phyloP scores from a whole-genome alignment of 2,888 invertebrate species.

The Brenthis daphne region DNA sequence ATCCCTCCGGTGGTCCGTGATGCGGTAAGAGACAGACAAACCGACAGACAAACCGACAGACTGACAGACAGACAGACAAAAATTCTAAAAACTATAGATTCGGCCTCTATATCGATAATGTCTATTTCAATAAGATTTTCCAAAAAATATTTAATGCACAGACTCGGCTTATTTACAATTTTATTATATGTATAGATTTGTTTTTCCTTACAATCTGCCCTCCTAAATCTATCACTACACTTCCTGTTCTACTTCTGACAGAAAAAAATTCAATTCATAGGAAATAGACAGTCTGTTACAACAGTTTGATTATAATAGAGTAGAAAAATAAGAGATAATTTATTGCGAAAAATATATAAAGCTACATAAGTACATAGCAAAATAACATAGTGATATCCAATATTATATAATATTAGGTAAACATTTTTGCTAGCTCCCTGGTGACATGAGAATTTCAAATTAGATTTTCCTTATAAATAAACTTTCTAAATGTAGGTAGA shows the following conservation, averaged over 20 bases:
- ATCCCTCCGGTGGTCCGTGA: too few species aligned
- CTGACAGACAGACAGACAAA: too few species aligned
- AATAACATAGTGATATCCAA: background rate
- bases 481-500: background rate
- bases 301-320: background rate
- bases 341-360: background rate
- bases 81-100: too few species aligned
- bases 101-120: too few species aligned
- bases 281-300: constrained; percentile 13
- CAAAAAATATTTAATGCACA: too few species aligned
- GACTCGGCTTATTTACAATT: too few species aligned
- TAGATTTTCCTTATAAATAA: background rate
- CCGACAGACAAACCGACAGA: too few species aligned
- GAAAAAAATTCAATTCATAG: constrained; percentile 19
- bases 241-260: constrained; percentile 26
- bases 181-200: background rate
- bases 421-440: background rate
- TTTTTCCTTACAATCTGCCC: constrained; percentile 14
- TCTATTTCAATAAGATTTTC: too few species aligned
- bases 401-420: background rate
- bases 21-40: too few species aligned
- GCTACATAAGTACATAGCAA: background rate
- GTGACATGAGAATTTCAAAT: background rate
- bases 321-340: background rate
- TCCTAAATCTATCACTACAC: constrained; percentile 31